Evolutionary conservation across 2,888 invertebrate species (phyloP), one percentile per base, ranked within the genome.

Genomic region (Patella pellucida): DNA sequence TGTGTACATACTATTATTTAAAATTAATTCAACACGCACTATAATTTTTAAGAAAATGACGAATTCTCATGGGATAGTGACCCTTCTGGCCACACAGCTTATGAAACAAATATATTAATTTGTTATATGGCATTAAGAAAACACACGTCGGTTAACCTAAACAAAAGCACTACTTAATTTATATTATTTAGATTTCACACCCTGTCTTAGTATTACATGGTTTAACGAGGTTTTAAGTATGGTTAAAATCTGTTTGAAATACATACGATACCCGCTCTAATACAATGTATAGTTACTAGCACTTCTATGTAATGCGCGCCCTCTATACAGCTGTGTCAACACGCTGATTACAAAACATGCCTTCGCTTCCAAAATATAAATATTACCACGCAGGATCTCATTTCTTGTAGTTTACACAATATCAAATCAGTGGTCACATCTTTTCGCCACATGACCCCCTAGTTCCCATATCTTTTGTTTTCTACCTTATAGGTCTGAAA

Each of bases 241-340:
- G 41, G 7, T 41, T 41, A 41, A 41, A 41, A 41, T 41, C 41
- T 41, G 41, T 41, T 41, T 41, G 41, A 41, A 41, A 62, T 23
- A 23, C 62, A 62, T 62, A 62, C 9, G 62, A n/a, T 62, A 23
- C 23, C 11, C 23, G 23, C 14, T 62, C 19, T 62, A 23, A 23
- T 23, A 62, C 62, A 62, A 62, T 62, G 62, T 62, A 11, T 23
- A 62, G 62, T 62, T 23, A 62, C 23, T 23, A 62, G 62, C 19
- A 9, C 12, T 19, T 62, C 11, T 62, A 62, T 62, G 23, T 23
- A 19, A 62, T 62, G 23, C 62, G 23, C 23, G 62, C 19, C 62
- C 62, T 41, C 41, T 62, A 62, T 62, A 62, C 62, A 62, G 62
- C 62, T 62, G 62, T 23, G 23, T 62, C 62, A 62, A 62, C 23